Conservation (phyloP, 2,113 vertebrate species). For the Herpetotheres cachinnans region DNA sequence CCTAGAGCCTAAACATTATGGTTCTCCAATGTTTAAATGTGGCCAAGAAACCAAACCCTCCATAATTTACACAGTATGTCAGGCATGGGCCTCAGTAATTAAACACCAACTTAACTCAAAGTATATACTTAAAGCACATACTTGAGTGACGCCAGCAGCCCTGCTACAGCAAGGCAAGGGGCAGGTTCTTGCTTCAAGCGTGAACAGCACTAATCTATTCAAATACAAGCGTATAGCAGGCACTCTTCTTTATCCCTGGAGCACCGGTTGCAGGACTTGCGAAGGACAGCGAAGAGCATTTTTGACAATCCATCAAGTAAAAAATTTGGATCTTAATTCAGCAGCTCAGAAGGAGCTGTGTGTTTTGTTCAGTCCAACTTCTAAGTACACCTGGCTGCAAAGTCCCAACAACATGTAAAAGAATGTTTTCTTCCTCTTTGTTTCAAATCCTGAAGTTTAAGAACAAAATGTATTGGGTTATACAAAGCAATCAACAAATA, state of each 20-base stretch:
- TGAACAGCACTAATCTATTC: not conserved
- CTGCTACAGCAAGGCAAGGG: not conserved
- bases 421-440: not conserved
- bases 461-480: not conserved
- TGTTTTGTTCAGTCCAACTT: not conserved
- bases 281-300: not conserved
- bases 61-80: not conserved
- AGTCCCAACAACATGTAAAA: not conserved
- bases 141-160: not conserved
- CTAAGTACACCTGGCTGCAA: not conserved
- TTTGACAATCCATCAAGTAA: not conserved
- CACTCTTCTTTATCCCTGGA: not conserved
- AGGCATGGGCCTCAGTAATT: not conserved
- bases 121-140: not conserved
- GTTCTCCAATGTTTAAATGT: not conserved
- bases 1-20: not conserved
- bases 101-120: slow-evolving; percentile 22
- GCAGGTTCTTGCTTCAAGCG: not conserved
- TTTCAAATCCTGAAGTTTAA: not conserved
- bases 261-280: fast-evolving
- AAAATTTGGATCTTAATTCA: not conserved
- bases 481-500: not conserved
- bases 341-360: not conserved
- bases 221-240: not conserved
- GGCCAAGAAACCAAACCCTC: slow-evolving; percentile 3